Conservation (phyloP, 1,140 invertebrate species). For the Cydia amplana region DNA sequence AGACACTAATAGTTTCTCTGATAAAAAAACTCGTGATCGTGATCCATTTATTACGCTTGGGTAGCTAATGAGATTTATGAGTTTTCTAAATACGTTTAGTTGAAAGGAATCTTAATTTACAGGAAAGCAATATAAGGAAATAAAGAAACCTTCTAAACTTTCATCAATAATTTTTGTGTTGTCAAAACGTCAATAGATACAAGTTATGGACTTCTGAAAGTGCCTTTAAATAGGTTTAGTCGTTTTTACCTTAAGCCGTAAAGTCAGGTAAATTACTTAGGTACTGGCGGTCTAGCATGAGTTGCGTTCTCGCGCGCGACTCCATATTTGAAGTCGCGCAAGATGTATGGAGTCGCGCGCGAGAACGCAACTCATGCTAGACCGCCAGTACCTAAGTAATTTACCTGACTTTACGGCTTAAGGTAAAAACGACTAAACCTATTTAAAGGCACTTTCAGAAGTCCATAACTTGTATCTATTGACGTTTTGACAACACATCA, state of each 20-base stretch:
- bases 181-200: neutral
- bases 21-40: neutral
- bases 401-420: too few relatives aligned
- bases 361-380: too few relatives aligned
- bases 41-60: constrained; percentile 9
- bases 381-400: too few relatives aligned
- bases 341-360: too few relatives aligned
- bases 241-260: too few relatives aligned
- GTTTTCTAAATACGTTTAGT: neutral
- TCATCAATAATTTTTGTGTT: neutral
- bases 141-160: neutral
- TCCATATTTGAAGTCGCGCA: too few relatives aligned
- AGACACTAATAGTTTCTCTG: constrained; percentile 1
- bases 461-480: neutral
- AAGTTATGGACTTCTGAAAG: constrained; percentile 14
- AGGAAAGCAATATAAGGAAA: neutral
- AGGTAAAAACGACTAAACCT: too few relatives aligned
- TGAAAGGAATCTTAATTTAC: neutral
- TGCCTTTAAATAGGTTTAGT: neutral
- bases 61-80: constrained; percentile 11
- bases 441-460: constrained; percentile 9
- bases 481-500: constrained; percentile 19
- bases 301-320: too few relatives aligned
- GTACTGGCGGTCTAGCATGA: too few relatives aligned
- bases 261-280: too few relatives aligned